A percentile compares a stretch with the other conserved stretches of the same genome.
phyloP scores from a whole-genome alignment of 2,797 vertebrate species.

The Cyprinodon diabolis region DNA sequence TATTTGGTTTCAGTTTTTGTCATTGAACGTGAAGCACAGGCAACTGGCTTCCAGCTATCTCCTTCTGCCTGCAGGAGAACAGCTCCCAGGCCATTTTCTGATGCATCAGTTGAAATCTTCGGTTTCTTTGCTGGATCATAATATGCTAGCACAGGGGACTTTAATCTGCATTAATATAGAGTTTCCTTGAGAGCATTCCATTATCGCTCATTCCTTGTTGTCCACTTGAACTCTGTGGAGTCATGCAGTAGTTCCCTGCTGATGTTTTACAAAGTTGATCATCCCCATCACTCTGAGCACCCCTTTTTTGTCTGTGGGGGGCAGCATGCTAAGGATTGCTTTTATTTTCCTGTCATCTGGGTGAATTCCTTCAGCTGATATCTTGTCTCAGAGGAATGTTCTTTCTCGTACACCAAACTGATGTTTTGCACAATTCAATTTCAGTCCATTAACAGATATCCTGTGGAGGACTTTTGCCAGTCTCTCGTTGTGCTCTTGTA shows the following conservation, averaged over 20 bases:
- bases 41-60: background rate
- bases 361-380: too few species aligned
- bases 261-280: conserved; percentile 37
- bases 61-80: background rate
- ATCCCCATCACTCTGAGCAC: conserved; percentile 13
- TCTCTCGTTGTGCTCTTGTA: background rate
- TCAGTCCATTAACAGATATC: background rate
- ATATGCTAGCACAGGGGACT: too few species aligned
- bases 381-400: too few species aligned
- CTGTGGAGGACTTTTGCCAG: background rate
- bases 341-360: too few species aligned
- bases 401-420: too few species aligned
- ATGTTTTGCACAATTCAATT: background rate
- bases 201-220: background rate
- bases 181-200: background rate
- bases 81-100: background rate
- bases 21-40: background rate
- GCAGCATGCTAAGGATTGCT: too few species aligned
- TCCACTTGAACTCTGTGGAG: conserved; percentile 6
- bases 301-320: background rate
- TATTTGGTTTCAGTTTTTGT: too few species aligned
- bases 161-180: too few species aligned
- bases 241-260: conserved; percentile 7
- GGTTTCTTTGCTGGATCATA: conserved; percentile 3
- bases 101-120: background rate